Percentiles rank a stretch among this genome's conserved stretches.
Evolutionary conservation across 2,888 invertebrate species (phyloP).

Genomic region (Mechanitis mazaeus): DNA sequence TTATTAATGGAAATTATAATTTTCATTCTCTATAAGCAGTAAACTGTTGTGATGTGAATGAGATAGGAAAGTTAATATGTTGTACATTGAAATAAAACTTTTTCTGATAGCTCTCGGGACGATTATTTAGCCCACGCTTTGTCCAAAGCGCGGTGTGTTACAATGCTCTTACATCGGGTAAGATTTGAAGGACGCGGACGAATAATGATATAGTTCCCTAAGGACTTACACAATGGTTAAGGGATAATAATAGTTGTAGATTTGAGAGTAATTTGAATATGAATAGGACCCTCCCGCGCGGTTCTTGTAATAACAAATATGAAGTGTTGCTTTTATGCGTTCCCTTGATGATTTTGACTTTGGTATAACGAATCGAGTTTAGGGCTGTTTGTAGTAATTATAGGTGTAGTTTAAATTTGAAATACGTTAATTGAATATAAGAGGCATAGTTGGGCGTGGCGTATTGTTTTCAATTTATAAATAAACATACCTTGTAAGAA

Average conservation of each 20-base stretch:
- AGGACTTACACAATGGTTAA: slow-evolving; percentile 67
- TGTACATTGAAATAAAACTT: slow-evolving; percentile 70
- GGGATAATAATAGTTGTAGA: slow-evolving; percentile 76
- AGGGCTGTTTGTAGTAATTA: slow-evolving; percentile 56
- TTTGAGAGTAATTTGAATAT: slow-evolving; percentile 76
- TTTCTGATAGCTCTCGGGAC: slow-evolving; percentile 60
- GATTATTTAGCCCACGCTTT: slow-evolving; percentile 53
- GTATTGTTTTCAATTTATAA: slow-evolving; percentile 12
- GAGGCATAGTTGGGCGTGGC: slow-evolving; percentile 20
- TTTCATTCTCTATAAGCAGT: slow-evolving; percentile 44
- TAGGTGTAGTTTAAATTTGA: slow-evolving; percentile 43
- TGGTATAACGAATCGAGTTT: slow-evolving; percentile 61
- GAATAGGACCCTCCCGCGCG: slow-evolving; percentile 72
- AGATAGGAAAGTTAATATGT: slow-evolving; percentile 50
- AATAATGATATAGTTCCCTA: slow-evolving; percentile 72
- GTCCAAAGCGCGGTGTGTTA: slow-evolving; percentile 53
- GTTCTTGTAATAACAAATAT: slow-evolving; percentile 73
- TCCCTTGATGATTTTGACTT: slow-evolving; percentile 69
- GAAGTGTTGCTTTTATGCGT: slow-evolving; percentile 68
- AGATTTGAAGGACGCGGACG: slow-evolving; percentile 66
- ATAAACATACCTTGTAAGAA: slow-evolving; percentile 1
- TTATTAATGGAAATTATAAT: slow-evolving; percentile 41
- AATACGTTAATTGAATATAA: slow-evolving; percentile 25
- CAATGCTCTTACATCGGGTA: slow-evolving; percentile 64
- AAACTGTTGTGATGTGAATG: slow-evolving; percentile 56